Evolutionary conservation across 2,113 vertebrate genomes (phyloP).

Genomic region (Lophius piscatorius): DNA sequence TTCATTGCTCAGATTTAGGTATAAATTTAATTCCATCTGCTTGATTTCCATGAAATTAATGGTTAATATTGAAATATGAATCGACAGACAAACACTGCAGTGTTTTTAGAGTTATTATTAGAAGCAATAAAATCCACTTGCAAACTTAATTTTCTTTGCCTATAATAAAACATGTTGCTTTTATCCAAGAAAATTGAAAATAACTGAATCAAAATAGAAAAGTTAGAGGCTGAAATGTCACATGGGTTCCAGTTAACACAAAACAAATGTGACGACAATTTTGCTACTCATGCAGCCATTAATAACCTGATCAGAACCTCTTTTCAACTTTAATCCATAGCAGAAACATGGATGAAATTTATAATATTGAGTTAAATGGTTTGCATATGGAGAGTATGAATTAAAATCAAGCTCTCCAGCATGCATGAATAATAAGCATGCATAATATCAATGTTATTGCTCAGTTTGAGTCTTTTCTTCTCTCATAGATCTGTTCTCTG

Average conservation of each 20-base stretch:
- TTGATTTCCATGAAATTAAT: constrained; percentile 20
- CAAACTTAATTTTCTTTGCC: constrained; percentile 7
- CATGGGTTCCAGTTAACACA: background rate
- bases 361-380: too few species aligned
- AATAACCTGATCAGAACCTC: background rate
- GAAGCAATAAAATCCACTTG: constrained; percentile 12
- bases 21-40: constrained; percentile 5
- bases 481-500: too few species aligned
- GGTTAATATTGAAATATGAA: constrained; percentile 1
- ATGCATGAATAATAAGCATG: too few species aligned
- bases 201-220: background rate
- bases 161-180: background rate
- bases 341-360: too few species aligned
- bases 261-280: background rate
- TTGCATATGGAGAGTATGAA: too few species aligned
- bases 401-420: too few species aligned
- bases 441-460: too few species aligned
- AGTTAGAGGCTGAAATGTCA: background rate
- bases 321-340: background rate
- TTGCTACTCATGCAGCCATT: background rate
- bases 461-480: too few species aligned
- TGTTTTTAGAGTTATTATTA: constrained; percentile 6
- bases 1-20: background rate
- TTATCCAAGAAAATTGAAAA: background rate
- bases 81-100: background rate